Conservation (phyloP, 2,113 vertebrate species). For the Cheirogaleus medius region DNA sequence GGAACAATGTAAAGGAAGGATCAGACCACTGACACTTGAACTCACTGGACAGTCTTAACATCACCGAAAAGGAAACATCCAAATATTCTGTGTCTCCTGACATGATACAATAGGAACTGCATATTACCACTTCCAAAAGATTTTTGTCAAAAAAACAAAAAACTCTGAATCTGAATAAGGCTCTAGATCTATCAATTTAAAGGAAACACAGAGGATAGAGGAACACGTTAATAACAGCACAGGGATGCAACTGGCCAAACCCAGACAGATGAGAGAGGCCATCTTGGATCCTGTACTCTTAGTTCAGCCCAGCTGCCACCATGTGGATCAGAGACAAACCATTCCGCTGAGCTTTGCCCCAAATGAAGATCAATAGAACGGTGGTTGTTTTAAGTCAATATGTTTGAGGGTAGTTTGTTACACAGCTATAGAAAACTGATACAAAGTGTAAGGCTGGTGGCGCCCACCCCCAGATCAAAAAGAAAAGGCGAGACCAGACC, state of each 20-base stretch:
- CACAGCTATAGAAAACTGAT: not conserved
- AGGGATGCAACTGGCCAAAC: not conserved
- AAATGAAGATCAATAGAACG: not conserved
- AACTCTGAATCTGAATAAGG: not conserved
- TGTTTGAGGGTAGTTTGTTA: not conserved
- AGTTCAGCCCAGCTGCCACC: not conserved
- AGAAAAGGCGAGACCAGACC: no score
- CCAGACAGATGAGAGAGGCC: not conserved
- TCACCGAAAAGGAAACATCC: not conserved
- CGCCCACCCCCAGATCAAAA: no score
- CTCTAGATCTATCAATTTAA: not conserved
- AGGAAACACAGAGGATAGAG: not conserved
- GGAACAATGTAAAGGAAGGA: not conserved
- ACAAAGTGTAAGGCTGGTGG: no score
- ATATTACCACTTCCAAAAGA: not conserved
- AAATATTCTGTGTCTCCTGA: not conserved
- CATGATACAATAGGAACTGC: not conserved
- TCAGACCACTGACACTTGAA: not conserved
- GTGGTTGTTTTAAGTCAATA: not conserved
- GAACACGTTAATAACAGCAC: not conserved
- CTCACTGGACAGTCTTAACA: not conserved
- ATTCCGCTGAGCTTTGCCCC: not conserved
- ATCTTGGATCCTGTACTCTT: not conserved
- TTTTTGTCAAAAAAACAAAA: not conserved
- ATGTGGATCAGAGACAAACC: not conserved